A percentile compares a stretch with the other conserved stretches of the same genome.
Evolutionary conservation across 2,113 vertebrate species (phyloP).

Genomic region (Pongo pygmaeus): DNA sequence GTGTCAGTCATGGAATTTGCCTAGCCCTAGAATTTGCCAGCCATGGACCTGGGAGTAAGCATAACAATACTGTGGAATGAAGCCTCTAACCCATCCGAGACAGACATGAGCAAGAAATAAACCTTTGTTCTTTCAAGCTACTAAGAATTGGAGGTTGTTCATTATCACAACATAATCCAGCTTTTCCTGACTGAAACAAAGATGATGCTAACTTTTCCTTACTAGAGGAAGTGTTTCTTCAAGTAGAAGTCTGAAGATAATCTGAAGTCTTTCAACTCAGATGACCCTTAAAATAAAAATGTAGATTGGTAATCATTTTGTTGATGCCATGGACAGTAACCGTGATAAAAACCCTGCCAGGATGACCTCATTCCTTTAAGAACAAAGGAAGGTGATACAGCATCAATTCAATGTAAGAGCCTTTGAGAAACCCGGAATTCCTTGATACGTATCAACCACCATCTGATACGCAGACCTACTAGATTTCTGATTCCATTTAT

Average conservation of each 20-base stretch:
- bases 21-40: neutral
- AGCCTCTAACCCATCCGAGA: neutral
- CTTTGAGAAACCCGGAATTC: neutral
- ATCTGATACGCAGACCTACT: neutral
- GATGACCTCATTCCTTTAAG: neutral
- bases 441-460: neutral
- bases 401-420: neutral
- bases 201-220: neutral
- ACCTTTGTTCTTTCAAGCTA: neutral
- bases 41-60: neutral
- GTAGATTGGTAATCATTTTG: neutral
- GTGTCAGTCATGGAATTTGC: neutral
- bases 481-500: neutral
- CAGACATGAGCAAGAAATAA: neutral
- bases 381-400: neutral
- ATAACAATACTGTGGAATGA: neutral
- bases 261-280: neutral
- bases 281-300: neutral
- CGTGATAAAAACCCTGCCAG: neutral
- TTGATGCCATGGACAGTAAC: neutral
- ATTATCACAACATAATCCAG: neutral
- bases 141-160: neutral
- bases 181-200: neutral
- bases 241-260: neutral
- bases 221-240: neutral